Conservation (phyloP, 1,140 invertebrate species). For the Drosophila subpulchrella region DNA sequence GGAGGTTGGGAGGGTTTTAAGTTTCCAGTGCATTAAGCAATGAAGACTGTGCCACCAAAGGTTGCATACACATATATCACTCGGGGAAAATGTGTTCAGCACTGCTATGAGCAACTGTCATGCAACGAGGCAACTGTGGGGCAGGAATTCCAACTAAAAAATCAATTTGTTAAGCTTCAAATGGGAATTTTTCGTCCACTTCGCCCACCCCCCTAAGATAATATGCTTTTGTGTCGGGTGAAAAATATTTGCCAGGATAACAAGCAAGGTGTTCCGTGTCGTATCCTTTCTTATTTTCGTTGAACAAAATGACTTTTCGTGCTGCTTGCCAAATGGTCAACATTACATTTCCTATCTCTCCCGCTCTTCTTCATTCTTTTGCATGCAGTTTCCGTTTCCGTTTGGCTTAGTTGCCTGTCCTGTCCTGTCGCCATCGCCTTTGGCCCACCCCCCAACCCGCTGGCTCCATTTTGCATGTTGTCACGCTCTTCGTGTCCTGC, state of each 20-base stretch:
- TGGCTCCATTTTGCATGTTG: slow-evolving; percentile 65
- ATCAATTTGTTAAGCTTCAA: slow-evolving; percentile 73
- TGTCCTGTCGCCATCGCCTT: background rate
- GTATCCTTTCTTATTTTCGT: background rate
- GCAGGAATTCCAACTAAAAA: slow-evolving; percentile 44
- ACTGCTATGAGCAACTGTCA: slow-evolving; percentile 53
- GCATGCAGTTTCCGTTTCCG: slow-evolving; percentile 76
- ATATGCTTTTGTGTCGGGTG: slow-evolving; percentile 48
- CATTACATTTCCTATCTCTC: slow-evolving; percentile 59
- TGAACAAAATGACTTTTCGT: slow-evolving; percentile 73
- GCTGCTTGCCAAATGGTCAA: slow-evolving; percentile 78
- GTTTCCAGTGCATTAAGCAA: slow-evolving; percentile 65
- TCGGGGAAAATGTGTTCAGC: slow-evolving; percentile 34
- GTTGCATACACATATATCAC: slow-evolving; percentile 56
- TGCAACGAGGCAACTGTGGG: slow-evolving; percentile 38
- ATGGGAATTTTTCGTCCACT: slow-evolving; percentile 34
- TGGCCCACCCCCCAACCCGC: slow-evolving; percentile 3
- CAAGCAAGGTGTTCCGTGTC: slow-evolving; percentile 54
- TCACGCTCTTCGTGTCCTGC: slow-evolving; percentile 74
- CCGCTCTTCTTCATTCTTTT: slow-evolving; percentile 30
- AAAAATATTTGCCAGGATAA: slow-evolving; percentile 68
- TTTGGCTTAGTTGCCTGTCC: slow-evolving; percentile 58
- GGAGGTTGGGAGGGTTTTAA: slow-evolving; percentile 1
- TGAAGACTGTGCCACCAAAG: slow-evolving; percentile 31
- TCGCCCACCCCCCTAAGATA: slow-evolving; percentile 19